phyloP scores from a whole-genome alignment of 2,113 vertebrate genomes.

The Sakesphorus luctuosus region DNA sequence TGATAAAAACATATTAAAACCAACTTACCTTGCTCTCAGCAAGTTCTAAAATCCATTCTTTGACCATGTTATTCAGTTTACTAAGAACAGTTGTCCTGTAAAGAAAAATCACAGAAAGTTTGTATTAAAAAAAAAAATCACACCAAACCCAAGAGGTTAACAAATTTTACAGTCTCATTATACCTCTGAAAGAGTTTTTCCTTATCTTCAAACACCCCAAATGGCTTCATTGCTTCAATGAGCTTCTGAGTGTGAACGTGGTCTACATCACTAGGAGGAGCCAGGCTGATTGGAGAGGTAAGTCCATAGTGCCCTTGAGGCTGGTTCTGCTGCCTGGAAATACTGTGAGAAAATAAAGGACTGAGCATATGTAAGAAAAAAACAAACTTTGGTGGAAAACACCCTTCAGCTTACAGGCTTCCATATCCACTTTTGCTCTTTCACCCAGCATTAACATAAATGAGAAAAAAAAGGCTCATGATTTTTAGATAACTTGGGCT shows the following conservation, averaged over 20 bases:
- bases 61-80: slow-evolving; percentile 93
- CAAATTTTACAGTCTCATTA: background rate
- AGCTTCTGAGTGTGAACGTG: slow-evolving; percentile 89
- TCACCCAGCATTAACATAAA: background rate
- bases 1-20: background rate
- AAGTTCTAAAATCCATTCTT: slow-evolving; percentile 94
- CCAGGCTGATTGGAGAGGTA: slow-evolving; percentile 93
- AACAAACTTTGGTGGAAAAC: background rate
- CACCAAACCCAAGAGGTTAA: background rate
- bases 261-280: slow-evolving; percentile 88
- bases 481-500: background rate
- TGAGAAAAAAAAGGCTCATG: background rate
- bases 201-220: slow-evolving; percentile 96
- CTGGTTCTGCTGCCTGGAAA: slow-evolving; percentile 76
- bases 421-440: background rate
- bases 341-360: slow-evolving; percentile 64
- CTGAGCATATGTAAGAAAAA: background rate
- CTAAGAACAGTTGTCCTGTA: slow-evolving; percentile 85
- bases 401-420: background rate
- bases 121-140: background rate
- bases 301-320: slow-evolving; percentile 91
- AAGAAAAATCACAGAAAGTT: slow-evolving; percentile 11
- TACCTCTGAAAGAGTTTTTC: slow-evolving; percentile 93
- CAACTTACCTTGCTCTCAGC: slow-evolving; percentile 90
- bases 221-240: slow-evolving; percentile 92